Evolutionary conservation across 2,888 invertebrate genomes (phyloP), one percentile per base, ranked within the genome.

Genomic region (Drosophila aldrichi): DNA sequence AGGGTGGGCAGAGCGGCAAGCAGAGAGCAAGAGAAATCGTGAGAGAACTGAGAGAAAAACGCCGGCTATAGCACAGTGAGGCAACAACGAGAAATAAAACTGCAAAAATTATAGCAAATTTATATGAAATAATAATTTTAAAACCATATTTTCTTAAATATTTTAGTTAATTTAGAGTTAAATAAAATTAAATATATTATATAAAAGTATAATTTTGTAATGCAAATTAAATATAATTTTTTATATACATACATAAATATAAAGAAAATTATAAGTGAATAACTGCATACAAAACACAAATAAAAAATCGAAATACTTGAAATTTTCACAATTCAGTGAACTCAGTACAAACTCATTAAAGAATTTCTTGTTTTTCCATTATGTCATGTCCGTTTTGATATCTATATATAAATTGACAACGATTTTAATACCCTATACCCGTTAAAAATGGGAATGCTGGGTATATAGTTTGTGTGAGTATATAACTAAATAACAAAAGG

Each of bases 1-100:
- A 12, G 36, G 52, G 51, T 40, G 22, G n/a, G 36, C 54, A 25
- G 18, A 54, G 38, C 38, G 12, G 52, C 12, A 32, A 43, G 8
- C 41, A 41, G 38, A 20, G n/a, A 38, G 22, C 9, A 18, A 36
- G 43, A 25, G 22, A 48, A 34, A 34, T 20, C 10, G 18, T 51
- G 51, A 22, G 43, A 49, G 32, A 49, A 43, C 32, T 16, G 38
- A 43, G 44, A 29, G 18, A 43, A 69, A 73, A 77, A 73, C n/a
- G 77, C 77, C 79, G 77, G 77, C 70, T 77, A 56, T 14, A 7
- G 70, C 54, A 77, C 77, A 61, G 74, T 78, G 74, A 57, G 18
- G 9, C 48, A 14, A 18, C 34, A 38, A 3, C 38, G 36, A 16
- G 22, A 2, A 10, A 36, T 22, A 25, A 12, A 36, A 34, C 20